These are phyloP conservation scores for Chionis minor DNA, from an alignment of 2,113 vertebrate species.

Conservation along the genomic window DNA sequence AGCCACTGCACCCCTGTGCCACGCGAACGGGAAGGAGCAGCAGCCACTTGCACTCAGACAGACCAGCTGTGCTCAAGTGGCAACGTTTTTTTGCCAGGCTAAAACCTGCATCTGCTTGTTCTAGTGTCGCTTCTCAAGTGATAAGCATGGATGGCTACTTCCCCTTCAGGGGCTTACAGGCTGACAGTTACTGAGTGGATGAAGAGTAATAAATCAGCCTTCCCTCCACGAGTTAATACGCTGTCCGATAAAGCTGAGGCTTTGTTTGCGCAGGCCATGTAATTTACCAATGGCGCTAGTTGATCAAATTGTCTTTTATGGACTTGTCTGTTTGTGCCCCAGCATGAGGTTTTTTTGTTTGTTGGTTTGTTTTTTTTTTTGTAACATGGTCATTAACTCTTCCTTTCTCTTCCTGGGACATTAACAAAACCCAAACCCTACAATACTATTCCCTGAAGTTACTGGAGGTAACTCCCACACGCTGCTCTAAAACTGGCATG, in stretches of 20 bases:
- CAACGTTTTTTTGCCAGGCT: not conserved
- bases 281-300: not conserved
- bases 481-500: not conserved
- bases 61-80: not conserved
- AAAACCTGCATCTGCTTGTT: not conserved
- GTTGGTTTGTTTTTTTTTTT: not conserved
- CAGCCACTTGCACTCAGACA: not conserved
- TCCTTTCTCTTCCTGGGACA: not conserved
- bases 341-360: not conserved
- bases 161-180: not conserved
- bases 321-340: not conserved
- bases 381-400: not conserved
- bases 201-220: conserved; percentile 12
- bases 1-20: not conserved
- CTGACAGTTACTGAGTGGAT: not conserved
- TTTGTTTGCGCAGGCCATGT: not conserved
- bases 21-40: not conserved
- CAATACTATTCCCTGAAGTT: not conserved
- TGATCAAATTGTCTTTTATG: not conserved
- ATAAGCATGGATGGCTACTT: not conserved
- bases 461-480: not conserved
- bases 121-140: not conserved
- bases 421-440: not conserved
- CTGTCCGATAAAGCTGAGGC: not conserved
- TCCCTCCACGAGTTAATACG: not conserved